Percentiles rank a stretch among this genome's conserved stretches.
Conservation (phyloP, 2,888 invertebrate species). For the Meganola albula region DNA sequence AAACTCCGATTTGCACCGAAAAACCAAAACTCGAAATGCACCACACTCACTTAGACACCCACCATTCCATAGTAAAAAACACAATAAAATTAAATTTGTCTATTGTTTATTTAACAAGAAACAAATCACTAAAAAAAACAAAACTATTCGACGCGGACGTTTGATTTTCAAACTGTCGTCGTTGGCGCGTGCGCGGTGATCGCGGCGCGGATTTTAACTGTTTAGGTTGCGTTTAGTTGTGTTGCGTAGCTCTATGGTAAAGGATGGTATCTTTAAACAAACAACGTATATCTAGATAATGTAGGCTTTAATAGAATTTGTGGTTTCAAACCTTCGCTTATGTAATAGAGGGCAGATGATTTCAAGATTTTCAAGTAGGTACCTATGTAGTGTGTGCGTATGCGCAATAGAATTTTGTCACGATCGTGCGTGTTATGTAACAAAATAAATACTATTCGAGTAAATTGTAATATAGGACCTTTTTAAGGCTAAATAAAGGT, state of each 20-base stretch:
- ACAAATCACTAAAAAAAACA: slow-evolving; percentile 11
- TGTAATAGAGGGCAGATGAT: too few relatives aligned
- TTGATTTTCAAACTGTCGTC: slow-evolving; percentile 26
- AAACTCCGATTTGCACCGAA: slow-evolving; percentile 26
- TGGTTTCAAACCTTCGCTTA: slow-evolving; percentile 9
- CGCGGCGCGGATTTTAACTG: slow-evolving; percentile 68
- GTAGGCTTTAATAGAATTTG: slow-evolving; percentile 18
- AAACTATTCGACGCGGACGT: slow-evolving; percentile 24
- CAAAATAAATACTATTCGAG: too few relatives aligned
- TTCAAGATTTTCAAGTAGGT: too few relatives aligned
- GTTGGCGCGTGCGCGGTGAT: slow-evolving; percentile 64
- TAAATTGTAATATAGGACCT: too few relatives aligned
- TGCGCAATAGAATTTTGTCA: not conserved
- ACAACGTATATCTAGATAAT: slow-evolving; percentile 30
- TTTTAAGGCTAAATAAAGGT: too few relatives aligned
- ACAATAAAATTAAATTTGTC: slow-evolving; percentile 3
- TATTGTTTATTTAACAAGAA: slow-evolving; percentile 5
- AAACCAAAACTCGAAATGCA: slow-evolving; percentile 13
- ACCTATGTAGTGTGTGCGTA: not conserved
- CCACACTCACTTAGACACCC: slow-evolving; percentile 21
- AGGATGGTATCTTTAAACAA: slow-evolving; percentile 33
- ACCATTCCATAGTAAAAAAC: slow-evolving; percentile 10
- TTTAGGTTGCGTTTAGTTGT: slow-evolving; percentile 35
- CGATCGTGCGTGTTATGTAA: too few relatives aligned
- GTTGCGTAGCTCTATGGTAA: slow-evolving; percentile 23